phyloP scores from a whole-genome alignment of 2,113 vertebrate species.

The Nipponia nippon region DNA sequence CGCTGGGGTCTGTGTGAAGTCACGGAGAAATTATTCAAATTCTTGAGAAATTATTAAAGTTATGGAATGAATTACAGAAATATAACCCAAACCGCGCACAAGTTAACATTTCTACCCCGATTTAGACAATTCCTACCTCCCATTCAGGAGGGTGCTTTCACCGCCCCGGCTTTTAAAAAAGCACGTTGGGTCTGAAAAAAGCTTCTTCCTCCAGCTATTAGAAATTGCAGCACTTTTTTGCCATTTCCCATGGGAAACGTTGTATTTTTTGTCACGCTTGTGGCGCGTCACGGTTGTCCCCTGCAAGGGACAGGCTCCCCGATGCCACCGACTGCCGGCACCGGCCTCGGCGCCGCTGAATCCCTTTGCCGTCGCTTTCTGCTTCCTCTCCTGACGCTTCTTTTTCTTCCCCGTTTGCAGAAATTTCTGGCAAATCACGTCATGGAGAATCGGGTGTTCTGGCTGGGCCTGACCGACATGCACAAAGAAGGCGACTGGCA shows the following conservation, averaged over 20 bases:
- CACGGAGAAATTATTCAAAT: neutral
- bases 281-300: fast-evolving
- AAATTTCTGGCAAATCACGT: neutral
- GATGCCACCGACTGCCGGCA: fast-evolving
- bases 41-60: no score
- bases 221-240: neutral
- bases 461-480: slow-evolving; percentile 32
- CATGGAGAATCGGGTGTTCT: neutral
- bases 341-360: neutral
- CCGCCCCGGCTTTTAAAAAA: neutral
- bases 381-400: neutral
- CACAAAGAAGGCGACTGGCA: neutral
- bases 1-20: no score
- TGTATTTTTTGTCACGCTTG: neutral
- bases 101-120: neutral
- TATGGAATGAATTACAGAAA: no score
- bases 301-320: neutral
- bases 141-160: neutral
- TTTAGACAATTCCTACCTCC: neutral
- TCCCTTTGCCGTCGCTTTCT: fast-evolving
- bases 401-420: neutral
- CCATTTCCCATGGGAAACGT: neutral
- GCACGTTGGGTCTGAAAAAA: neutral
- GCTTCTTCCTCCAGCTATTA: neutral
- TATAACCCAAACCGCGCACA: neutral